Base-by-base conservation (phyloP, 2,797 vertebrate species). In the Acrossocheilus wenchowensis region DNA sequence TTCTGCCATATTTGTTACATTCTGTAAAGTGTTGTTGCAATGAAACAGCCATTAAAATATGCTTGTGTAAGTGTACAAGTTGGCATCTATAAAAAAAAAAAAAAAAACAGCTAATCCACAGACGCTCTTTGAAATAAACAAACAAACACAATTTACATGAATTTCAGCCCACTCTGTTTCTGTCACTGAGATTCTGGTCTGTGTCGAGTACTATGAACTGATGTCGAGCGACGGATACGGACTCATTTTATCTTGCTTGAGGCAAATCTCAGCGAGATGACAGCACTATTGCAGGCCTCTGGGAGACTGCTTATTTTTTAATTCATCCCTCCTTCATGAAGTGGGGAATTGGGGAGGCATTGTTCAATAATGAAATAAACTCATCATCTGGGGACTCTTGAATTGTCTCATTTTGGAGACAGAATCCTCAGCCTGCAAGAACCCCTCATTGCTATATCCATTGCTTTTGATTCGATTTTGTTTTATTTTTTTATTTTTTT, bases 321-420 rank as follows among this genome's bases (percentile, higher is more conserved):
- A 88, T 36, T 87, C 78, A 10, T 85, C 91, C 72, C 82, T 78
- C 80, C 81, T 88, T 85, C 80, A 86, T 89, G 89, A 92, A 92
- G 87, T 52, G 81, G 75, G 91, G 91, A 91, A 93, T 93, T 91
- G 91, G 91, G 93, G 92, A 93, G 90, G 90, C 90, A 80, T 85
- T 84, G 89, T 90, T 92, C 91, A 91, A 88, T 93, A 94, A 93
- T 94, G 90, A 89, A 93, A 93, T 92, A 92, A 94, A 92, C 90
- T 71, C 75, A 78, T 79, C 74, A 69, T 69, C n/a, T 3, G 11
- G 74, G 88, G 91, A 91, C 87, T 91, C 12, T 62, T 48, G 19
- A 73, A 73, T 75, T 66, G 45, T 54, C 36, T 84, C 23, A 11
- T 66, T 77, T 77, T 77, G 60, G 60, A 52, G 82, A 9, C 4